phyloP scores from a whole-genome alignment of 2,113 vertebrate species.

The Tor tambroides region DNA sequence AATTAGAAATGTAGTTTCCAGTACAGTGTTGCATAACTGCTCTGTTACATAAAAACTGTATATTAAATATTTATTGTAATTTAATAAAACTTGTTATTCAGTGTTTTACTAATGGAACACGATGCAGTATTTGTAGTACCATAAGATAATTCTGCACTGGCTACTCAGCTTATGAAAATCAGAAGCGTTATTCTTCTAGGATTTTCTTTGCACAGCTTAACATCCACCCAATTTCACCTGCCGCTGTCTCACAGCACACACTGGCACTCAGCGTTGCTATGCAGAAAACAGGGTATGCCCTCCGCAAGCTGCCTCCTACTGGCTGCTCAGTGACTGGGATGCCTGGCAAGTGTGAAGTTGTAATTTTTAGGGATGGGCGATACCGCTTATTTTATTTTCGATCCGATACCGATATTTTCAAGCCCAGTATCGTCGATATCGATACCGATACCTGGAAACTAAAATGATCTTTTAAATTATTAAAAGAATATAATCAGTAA shows the following conservation, averaged over 20 bases:
- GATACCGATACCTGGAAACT: too few species aligned
- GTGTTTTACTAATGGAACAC: not conserved
- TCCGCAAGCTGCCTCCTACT: slow-evolving; percentile 57
- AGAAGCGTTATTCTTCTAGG: not conserved
- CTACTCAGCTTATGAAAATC: not conserved
- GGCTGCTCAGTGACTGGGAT: slow-evolving; percentile 59
- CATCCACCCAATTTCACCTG: slow-evolving; percentile 12
- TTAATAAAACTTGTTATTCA: not conserved
- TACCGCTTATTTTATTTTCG: too few species aligned
- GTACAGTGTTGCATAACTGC: not conserved
- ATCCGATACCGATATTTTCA: too few species aligned
- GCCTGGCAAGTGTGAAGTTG: slow-evolving; percentile 54
- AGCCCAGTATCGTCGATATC: too few species aligned
- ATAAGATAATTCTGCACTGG: not conserved
- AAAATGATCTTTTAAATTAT: too few species aligned
- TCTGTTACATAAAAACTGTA: not conserved
- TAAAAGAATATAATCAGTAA: too few species aligned
- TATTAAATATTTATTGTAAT: not conserved
- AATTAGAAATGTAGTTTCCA: not conserved
- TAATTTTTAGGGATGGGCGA: too few species aligned
- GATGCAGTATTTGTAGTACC: not conserved
- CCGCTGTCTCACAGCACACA: slow-evolving; percentile 23
- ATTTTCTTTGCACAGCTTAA: not conserved
- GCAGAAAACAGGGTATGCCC: slow-evolving; percentile 55
- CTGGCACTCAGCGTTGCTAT: slow-evolving; percentile 59